Evolutionary conservation across 2,888 invertebrate species (phyloP).

Genomic region (Chloroclystis v-ata): DNA sequence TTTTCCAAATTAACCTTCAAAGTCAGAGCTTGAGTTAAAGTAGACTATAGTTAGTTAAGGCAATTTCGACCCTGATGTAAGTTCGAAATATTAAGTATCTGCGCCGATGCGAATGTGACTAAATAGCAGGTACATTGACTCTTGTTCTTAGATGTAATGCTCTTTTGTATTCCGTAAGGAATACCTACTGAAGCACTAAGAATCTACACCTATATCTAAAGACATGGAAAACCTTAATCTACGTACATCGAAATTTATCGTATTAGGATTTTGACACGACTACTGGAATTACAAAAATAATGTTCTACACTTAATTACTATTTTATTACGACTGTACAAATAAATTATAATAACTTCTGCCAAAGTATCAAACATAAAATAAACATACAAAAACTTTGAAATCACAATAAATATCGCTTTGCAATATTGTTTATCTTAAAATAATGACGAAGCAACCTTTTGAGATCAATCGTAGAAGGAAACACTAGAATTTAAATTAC

Average conservation of each 20-base stretch:
- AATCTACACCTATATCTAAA: conserved; percentile 8
- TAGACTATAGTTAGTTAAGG: no score
- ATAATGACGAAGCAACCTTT: conserved; percentile 44
- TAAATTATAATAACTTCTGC: conserved; percentile 12
- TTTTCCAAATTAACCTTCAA: no score
- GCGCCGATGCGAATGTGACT: background rate
- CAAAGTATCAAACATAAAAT: conserved; percentile 2
- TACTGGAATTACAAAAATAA: conserved; percentile 20
- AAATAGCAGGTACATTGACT: conserved; percentile 52
- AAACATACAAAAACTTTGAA: conserved; percentile 25
- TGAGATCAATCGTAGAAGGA: conserved; percentile 36
- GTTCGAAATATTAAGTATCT: no score
- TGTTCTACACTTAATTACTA: conserved; percentile 14
- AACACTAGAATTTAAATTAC: no score
- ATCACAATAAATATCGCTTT: conserved; percentile 72
- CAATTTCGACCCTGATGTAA: no score
- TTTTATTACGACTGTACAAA: conserved; percentile 22
- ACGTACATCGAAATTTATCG: conserved; percentile 6
- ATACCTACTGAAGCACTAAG: conserved; percentile 13
- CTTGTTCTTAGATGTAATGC: conserved; percentile 21
- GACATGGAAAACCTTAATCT: conserved; percentile 11
- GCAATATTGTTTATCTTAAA: conserved; percentile 55
- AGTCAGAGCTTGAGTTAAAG: no score
- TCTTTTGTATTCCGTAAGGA: conserved; percentile 9
- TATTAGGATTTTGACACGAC: conserved; percentile 13